These are phyloP conservation scores for Subanguina moxae DNA, from an alignment of 1,140 invertebrate genomes.

Conservation along the genomic window DNA sequence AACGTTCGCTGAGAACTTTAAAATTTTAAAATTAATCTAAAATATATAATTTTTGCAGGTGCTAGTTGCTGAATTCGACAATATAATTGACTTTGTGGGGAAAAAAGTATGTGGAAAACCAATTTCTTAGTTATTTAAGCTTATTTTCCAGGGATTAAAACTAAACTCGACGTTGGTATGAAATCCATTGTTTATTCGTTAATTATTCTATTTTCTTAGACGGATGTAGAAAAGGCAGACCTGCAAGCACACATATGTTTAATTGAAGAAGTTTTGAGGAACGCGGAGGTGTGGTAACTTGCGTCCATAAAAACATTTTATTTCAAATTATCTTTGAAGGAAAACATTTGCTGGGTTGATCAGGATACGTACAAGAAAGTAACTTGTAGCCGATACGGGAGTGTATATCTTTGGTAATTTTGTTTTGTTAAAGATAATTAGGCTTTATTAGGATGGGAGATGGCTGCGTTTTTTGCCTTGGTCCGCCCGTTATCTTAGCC, in stretches of 20 bases:
- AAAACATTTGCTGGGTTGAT: constrained; percentile 82
- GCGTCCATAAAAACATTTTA: too few relatives aligned
- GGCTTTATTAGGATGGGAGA: too few relatives aligned
- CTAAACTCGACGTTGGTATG: constrained; percentile 2
- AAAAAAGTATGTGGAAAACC: constrained; percentile 67
- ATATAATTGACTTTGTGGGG: constrained; percentile 80
- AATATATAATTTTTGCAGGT: constrained; percentile 35
- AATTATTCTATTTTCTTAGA: constrained; percentile 71
- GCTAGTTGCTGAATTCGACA: constrained; percentile 81
- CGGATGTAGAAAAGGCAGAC: constrained; percentile 76
- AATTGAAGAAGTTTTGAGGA: constrained; percentile 50
- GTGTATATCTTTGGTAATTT: constrained; percentile 70
- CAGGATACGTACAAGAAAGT: constrained; percentile 71
- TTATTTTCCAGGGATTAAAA: background rate
- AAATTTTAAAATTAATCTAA: constrained; percentile 7
- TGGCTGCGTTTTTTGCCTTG: too few relatives aligned
- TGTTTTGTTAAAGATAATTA: too few relatives aligned
- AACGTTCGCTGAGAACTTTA: constrained; percentile 52
- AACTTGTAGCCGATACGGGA: constrained; percentile 78
- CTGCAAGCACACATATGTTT: constrained; percentile 83
- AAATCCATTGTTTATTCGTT: background rate
- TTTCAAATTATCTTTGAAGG: constrained; percentile 60
- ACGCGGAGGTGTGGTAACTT: constrained; percentile 47
- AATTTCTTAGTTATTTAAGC: background rate
- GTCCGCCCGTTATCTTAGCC: too few relatives aligned